These are phyloP conservation scores for Chalcis sispes DNA, from an alignment of 2,888 invertebrate species.

Conservation along the genomic window DNA sequence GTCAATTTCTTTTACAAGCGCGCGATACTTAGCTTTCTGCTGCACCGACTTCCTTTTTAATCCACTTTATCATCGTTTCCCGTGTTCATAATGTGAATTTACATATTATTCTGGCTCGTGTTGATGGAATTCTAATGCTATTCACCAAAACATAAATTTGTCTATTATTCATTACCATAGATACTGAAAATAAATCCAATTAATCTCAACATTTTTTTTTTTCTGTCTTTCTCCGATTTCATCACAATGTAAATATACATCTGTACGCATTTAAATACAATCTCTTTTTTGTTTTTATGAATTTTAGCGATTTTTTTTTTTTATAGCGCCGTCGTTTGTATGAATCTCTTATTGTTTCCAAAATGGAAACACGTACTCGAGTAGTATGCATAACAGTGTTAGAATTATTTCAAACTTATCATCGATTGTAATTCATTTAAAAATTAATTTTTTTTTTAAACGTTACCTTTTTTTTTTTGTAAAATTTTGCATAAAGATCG, in stretches of 20 bases:
- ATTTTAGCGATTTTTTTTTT: too few relatives aligned
- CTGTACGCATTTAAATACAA: too few relatives aligned
- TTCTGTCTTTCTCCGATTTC: slow-evolving; percentile 11
- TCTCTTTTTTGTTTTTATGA: too few relatives aligned
- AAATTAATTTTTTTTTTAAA: too few relatives aligned
- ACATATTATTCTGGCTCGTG: slow-evolving; percentile 36
- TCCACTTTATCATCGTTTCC: slow-evolving; percentile 45
- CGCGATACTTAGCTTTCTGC: slow-evolving; percentile 21
- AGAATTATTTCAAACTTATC: too few relatives aligned
- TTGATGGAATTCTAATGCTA: slow-evolving; percentile 53
- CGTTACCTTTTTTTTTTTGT: too few relatives aligned
- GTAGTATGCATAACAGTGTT: too few relatives aligned
- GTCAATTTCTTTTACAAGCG: not conserved
- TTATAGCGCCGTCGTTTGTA: too few relatives aligned
- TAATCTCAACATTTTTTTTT: slow-evolving; percentile 39
- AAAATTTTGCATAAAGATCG: too few relatives aligned
- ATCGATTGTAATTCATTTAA: too few relatives aligned
- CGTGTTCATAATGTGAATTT: slow-evolving; percentile 44
- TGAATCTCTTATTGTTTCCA: too few relatives aligned
- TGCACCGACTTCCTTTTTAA: slow-evolving; percentile 36
- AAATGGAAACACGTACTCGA: too few relatives aligned
- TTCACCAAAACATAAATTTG: slow-evolving; percentile 34
- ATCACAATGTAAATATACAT: not conserved
- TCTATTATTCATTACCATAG: slow-evolving; percentile 37
- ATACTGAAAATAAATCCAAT: slow-evolving; percentile 32